phyloP scores from a whole-genome alignment of 1,140 invertebrate genomes.

The Brachionus paranguensis region DNA sequence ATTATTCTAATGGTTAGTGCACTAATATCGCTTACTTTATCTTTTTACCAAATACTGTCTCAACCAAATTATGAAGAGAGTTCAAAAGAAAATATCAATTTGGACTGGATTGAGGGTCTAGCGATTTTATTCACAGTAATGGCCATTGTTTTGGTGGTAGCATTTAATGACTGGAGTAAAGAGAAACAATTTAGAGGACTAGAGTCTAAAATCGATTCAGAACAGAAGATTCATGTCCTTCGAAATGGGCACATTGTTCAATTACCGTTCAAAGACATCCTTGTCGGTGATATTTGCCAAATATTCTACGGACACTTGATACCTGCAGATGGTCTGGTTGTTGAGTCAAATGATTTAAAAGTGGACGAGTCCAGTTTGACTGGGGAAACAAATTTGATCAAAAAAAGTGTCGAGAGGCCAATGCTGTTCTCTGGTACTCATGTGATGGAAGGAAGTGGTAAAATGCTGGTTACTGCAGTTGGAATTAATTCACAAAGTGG shows the following conservation, averaged over 20 bases:
- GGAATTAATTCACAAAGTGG: conserved; percentile 98
- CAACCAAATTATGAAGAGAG: not conserved
- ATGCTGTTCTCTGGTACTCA: conserved; percentile 97
- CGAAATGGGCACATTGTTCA: conserved; percentile 82
- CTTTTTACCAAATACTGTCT: conserved; percentile 47
- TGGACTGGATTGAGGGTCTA: conserved; percentile 85
- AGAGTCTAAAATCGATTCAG: conserved; percentile 94
- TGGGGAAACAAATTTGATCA: conserved; percentile 98
- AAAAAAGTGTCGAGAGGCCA: conserved; percentile 80
- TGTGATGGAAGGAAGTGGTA: conserved; percentile 99
- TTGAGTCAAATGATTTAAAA: conserved; percentile 98
- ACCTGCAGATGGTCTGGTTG: conserved; percentile 91
- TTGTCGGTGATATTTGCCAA: conserved; percentile 96
- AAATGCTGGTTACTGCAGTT: conserved; percentile 96
- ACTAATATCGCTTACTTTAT: conserved; percentile 53
- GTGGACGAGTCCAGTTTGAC: conserved; percentile 96
- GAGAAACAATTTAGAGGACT: conserved; percentile 93
- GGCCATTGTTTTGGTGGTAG: conserved; percentile 94
- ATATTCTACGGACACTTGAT: conserved; percentile 73
- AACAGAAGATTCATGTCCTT: conserved; percentile 96
- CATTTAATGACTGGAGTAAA: conserved; percentile 98
- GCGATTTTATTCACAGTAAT: conserved; percentile 95
- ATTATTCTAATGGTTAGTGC: conserved; percentile 68
- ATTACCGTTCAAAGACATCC: conserved; percentile 90
- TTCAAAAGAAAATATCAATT: not conserved